Conservation (phyloP, 2,113 vertebrate species). For the Ictalurus furcatus region DNA sequence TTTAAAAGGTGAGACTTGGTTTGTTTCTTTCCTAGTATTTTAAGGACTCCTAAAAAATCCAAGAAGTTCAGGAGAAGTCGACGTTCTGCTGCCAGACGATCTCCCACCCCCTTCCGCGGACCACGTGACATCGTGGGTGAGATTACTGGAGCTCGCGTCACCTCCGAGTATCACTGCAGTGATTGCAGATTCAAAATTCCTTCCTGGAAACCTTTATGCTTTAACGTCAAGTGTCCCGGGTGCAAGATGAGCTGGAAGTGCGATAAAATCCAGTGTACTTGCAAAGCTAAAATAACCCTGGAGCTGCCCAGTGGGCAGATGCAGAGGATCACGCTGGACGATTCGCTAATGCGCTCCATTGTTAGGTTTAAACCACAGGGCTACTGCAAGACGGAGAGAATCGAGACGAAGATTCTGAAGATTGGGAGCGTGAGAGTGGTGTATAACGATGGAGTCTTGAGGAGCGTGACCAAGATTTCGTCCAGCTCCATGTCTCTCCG, state of each 20-base stretch:
- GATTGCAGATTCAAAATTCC: neutral
- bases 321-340: neutral
- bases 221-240: neutral
- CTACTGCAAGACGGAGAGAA: slow-evolving; percentile 24
- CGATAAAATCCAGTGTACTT: neutral
- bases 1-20: neutral
- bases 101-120: neutral
- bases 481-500: neutral
- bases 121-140: neutral
- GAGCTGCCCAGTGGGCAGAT: neutral
- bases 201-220: neutral
- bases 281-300: slow-evolving; percentile 16
- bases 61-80: neutral
- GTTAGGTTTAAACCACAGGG: slow-evolving; percentile 4
- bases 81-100: neutral
- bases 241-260: slow-evolving; percentile 31
- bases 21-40: neutral
- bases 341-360: slow-evolving; percentile 30
- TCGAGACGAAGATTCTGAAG: slow-evolving; percentile 16
- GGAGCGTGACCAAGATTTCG: neutral
- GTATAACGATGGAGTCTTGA: neutral
- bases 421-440: neutral
- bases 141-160: neutral
- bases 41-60: neutral
- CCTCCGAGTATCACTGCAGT: slow-evolving; percentile 16